Evolutionary conservation across 2,888 invertebrate species (phyloP).

Genomic region (Cephus nigrinus): DNA sequence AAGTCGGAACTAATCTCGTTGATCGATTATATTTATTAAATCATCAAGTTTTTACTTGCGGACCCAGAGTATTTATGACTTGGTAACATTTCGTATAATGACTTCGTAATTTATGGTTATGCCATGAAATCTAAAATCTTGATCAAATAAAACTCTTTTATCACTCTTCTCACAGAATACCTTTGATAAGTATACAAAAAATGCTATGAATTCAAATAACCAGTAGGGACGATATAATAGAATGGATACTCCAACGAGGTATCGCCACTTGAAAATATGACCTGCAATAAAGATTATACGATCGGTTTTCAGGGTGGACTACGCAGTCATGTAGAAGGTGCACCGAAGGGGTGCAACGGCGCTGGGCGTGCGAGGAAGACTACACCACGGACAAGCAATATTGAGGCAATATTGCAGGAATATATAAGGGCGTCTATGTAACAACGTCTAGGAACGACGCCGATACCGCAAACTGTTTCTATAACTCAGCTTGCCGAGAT

Average conservation of each 20-base stretch:
- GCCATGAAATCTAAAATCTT: background rate
- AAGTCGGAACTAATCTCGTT: background rate
- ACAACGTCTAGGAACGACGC: conserved; percentile 42
- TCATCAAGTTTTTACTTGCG: too few species aligned
- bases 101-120: background rate
- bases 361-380: background rate
- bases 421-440: conserved; percentile 46
- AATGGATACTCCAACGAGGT: background rate
- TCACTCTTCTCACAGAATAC: background rate
- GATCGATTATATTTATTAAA: background rate
- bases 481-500: conserved; percentile 44
- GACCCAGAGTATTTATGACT: background rate
- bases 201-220: too few species aligned
- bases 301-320: background rate
- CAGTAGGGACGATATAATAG: background rate
- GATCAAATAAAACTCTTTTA: background rate
- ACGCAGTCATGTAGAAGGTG: background rate
- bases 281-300: conserved; percentile 1
- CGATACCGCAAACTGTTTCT: conserved; percentile 57
- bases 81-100: background rate
- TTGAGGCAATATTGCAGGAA: conserved; percentile 52
- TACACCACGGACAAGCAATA: conserved; percentile 47
- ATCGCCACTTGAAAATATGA: background rate
- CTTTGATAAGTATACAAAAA: background rate
- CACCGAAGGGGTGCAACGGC: background rate